Base-by-base conservation (phyloP, 2,888 invertebrate species). In the Anodontia alba region DNA sequence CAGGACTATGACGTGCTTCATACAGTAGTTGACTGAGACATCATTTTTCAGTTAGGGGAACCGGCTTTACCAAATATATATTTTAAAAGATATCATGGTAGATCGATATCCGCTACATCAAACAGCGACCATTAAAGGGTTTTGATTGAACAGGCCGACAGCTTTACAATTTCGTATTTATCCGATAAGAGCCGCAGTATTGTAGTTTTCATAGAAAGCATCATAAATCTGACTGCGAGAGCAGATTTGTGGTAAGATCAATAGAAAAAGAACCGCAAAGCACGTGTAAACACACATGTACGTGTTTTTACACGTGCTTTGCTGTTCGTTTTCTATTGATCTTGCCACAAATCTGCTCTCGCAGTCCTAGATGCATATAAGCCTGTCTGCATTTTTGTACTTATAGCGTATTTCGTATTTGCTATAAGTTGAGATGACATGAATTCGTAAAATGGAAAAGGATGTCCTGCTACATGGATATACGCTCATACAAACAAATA, bases 161-260 rank as follows among this genome's bases (percentile, higher is more conserved):
- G 62, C 62, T 62, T 62, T 62, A 62, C 33, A 62, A 62, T 62
- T 62, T 62, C 33, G 62, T 15, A 54, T 62, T 62, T 31, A 62
- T 62, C 62, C 62, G 62, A 62, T 62, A 62, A 62, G 62, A 62
- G 33, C 62, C 33, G 12, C 62, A 17, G 62, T 62, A 33, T 33
- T 33, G 33, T 33, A 17, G 23, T 62, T 62, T 62, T 62, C 62
- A 23, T 29, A 10, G 62, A 62, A 17, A 62, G 12, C 12, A 62
- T n/a, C 33, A 62, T 2, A 62, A 62, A 33, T 54, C 54, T 20
- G 54, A 8, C 54, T 54, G n/a, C 54, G 26, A 23, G 54, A 23
- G n/a, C 54, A 54, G 54, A 54, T 54, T 54, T 54, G 5, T 20
- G 38, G 7, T 38, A n/a, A 38, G 38, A 38, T 38, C 38, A 38